Percentiles rank a stretch among this genome's conserved stretches.
Conservation (phyloP, 1,140 invertebrate genomes). For the Sycobia sp. region DNA sequence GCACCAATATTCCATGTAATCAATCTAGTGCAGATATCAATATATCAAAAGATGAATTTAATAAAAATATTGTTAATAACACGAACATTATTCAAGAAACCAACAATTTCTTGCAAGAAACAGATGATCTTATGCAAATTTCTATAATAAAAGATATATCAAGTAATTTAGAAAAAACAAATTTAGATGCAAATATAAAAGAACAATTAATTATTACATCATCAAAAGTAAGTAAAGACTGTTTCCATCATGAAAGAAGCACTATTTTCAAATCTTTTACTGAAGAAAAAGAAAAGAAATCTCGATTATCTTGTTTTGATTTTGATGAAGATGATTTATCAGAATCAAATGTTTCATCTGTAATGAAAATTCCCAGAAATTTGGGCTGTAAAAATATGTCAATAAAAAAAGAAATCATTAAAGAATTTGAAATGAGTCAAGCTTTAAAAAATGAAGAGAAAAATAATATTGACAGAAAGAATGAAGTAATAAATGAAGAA, state of each 20-base stretch:
- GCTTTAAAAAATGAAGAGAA: conserved; percentile 47
- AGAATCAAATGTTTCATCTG: conserved; percentile 54
- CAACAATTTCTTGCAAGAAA: conserved; percentile 52
- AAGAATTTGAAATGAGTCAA: conserved; percentile 57
- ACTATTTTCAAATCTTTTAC: conserved; percentile 20
- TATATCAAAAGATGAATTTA: conserved; percentile 7
- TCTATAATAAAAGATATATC: conserved; percentile 1
- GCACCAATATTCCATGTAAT: conserved; percentile 36
- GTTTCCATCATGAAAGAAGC: conserved; percentile 8
- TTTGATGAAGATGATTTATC: conserved; percentile 64
- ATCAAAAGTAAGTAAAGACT: conserved; percentile 5
- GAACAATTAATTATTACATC: background rate
- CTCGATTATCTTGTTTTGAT: conserved; percentile 64
- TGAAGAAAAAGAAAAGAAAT: conserved; percentile 48
- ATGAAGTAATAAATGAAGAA: no score
- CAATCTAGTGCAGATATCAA: conserved; percentile 43
- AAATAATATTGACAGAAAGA: no score
- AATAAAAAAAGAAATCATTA: conserved; percentile 58
- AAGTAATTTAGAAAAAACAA: background rate
- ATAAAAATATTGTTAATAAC: conserved; percentile 29
- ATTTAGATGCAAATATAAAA: background rate
- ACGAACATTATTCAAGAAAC: conserved; percentile 44
- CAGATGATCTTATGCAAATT: conserved; percentile 39
- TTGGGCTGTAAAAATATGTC: conserved; percentile 48
- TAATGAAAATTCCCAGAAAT: conserved; percentile 59